Conservation (phyloP, 1,140 invertebrate genomes). For the Lasioglossum baleicum region DNA sequence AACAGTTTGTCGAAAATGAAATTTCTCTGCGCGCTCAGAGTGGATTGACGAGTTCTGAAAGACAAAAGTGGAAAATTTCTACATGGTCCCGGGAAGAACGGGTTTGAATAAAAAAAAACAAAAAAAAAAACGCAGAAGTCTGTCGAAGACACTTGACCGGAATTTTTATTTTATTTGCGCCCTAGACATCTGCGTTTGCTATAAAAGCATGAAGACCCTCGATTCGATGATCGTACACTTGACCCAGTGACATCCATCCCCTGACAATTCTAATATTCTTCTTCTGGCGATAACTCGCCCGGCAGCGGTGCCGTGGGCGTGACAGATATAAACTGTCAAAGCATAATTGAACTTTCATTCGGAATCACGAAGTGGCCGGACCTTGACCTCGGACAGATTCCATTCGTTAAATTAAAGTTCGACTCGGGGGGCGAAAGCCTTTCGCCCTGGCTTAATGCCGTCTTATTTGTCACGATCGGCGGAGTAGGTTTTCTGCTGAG, state of each 20-base stretch:
- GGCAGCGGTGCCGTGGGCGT: too few species aligned
- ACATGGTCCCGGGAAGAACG: too few species aligned
- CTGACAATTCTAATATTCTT: conserved; percentile 3
- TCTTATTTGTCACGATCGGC: conserved; percentile 22
- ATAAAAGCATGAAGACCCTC: background rate
- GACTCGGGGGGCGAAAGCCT: background rate
- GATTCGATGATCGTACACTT: background rate
- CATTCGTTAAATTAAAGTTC: conserved; percentile 17
- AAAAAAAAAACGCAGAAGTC: too few species aligned
- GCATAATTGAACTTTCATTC: background rate
- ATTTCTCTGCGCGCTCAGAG: too few species aligned
- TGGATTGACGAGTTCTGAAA: too few species aligned
- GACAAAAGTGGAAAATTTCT: too few species aligned
- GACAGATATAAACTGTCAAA: background rate
- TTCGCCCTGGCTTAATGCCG: background rate
- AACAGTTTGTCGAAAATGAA: too few species aligned
- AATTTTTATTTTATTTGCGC: background rate
- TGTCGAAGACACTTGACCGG: too few species aligned
- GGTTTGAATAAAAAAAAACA: too few species aligned
- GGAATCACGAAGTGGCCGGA: background rate
- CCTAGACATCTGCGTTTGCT: background rate
- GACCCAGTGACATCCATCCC: background rate
- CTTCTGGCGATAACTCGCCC: background rate
- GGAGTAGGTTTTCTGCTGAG: background rate
- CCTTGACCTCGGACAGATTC: background rate